A percentile compares a stretch with the other conserved stretches of the same genome.
phyloP scores from a whole-genome alignment of 1,140 invertebrate species.

The Aethina tumida region DNA sequence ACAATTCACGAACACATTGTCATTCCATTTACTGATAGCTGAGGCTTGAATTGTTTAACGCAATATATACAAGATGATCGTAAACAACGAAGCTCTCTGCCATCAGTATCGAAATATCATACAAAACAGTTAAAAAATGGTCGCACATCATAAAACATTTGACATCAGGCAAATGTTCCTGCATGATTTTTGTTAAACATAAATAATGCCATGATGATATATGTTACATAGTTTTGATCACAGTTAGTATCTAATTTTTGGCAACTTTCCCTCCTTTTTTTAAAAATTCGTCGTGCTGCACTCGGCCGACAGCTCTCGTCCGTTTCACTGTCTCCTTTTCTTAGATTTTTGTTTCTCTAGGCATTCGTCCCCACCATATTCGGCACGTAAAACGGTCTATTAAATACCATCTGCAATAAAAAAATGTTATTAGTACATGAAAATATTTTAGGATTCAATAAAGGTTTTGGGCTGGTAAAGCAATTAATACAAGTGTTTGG shows the following conservation, averaged over 20 bases:
- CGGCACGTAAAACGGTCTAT: slow-evolving; percentile 7
- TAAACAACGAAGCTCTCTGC: not conserved
- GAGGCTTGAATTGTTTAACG: not conserved
- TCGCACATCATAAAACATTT: not conserved
- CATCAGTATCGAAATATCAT: slow-evolving; percentile 1
- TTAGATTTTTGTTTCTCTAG: slow-evolving; percentile 6
- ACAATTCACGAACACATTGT: slow-evolving; percentile 1
- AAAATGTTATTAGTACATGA: not conserved
- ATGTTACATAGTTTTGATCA: slow-evolving; percentile 6
- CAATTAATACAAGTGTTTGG: no score
- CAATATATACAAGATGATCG: not conserved
- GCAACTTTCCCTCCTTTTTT: slow-evolving; percentile 8
- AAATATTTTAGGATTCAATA: not conserved
- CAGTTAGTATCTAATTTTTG: slow-evolving; percentile 14
- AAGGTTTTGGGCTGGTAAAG: no score
- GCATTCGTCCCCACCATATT: slow-evolving; percentile 17
- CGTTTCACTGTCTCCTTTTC: slow-evolving; percentile 2
- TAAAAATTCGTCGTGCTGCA: slow-evolving; percentile 1
- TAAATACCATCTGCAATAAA: slow-evolving; percentile 15
- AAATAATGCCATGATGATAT: slow-evolving; percentile 2
- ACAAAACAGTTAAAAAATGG: slow-evolving; percentile 1
- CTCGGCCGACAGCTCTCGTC: slow-evolving; percentile 2
- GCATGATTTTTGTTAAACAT: not conserved
- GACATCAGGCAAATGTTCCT: not conserved
- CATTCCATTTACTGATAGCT: not conserved